phyloP scores from a whole-genome alignment of 2,888 invertebrate species.

The Tetragonisca angustula region DNA sequence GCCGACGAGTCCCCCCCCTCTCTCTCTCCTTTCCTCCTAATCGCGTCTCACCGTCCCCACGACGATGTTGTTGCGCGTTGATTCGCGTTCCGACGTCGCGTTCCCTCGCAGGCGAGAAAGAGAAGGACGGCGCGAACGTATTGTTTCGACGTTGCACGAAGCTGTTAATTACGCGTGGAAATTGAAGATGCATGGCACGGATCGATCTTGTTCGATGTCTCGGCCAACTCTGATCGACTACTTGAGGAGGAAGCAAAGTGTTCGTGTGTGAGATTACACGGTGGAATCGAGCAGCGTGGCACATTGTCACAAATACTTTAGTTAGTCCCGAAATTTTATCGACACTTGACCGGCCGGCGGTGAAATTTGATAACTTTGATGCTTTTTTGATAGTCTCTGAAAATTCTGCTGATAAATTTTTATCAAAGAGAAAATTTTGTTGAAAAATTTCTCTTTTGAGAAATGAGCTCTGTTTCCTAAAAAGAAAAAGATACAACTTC shows the following conservation, averaged over 20 bases:
- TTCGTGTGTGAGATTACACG: too few species aligned
- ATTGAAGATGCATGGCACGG: constrained; percentile 12
- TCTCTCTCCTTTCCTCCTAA: background rate
- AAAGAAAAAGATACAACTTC: too few species aligned
- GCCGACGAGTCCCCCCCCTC: background rate
- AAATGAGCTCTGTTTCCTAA: too few species aligned
- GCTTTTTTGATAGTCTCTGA: too few species aligned
- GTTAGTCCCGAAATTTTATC: too few species aligned
- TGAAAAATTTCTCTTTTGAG: too few species aligned
- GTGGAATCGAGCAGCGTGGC: background rate
- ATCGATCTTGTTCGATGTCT: background rate
- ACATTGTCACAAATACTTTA: too few species aligned
- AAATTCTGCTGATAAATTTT: too few species aligned
- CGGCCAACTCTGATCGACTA: background rate
- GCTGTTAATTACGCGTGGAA: constrained; percentile 27
- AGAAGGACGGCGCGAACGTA: constrained; percentile 26
- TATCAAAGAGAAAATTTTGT: too few species aligned
- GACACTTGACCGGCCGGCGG: too few species aligned
- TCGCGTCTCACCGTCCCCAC: constrained; percentile 12
- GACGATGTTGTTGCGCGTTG: background rate
- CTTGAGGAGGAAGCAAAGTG: background rate
- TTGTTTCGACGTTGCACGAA: constrained; percentile 33
- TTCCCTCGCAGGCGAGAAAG: background rate
- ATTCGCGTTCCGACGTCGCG: constrained; percentile 17
- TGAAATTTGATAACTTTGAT: too few species aligned